Base-by-base conservation (phyloP, 2,888 invertebrate genomes). In the Sesia apiformis region DNA sequence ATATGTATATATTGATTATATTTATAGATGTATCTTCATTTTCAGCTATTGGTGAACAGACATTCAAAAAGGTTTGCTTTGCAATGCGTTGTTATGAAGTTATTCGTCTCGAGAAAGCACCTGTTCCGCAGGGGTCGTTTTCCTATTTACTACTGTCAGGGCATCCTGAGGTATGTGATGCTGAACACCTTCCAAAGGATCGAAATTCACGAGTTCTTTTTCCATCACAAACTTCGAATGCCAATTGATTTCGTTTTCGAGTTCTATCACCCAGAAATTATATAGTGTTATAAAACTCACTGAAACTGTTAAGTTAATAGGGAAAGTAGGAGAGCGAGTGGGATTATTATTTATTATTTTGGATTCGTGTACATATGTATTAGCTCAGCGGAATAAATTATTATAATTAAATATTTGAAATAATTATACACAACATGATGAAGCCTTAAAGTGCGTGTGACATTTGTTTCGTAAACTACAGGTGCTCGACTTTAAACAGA, bases 141-240 rank as follows among this genome's bases (percentile, higher is more conserved):
- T 0, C 84, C 82, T 0, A 8, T 84, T 4, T 81, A 81, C 63
- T 84, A 84, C 54, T 84, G 84, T 52, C 82, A 83, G 53, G 84
- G 84, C 3, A 53, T 57, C 3, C 54, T 75, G 0, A 56, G 53
- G 3, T 56, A 70, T 3, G 51, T 78, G 23, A 67, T 74, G 63
- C 59, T 76, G 46, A 58, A 70, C 42, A 70, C 76, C 0, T 66
- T 67, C 3, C 69, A 72, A 40, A 69, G 67, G 54, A 41, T 75
- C 0, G 71, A 78, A 4, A n/a, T 84, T 0, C 84, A 84, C 49
- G 84, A 84, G 56, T 78, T 82, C 57, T 84, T 68, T 59, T 53
- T 82, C 1, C 55, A 64, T 4, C 3, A 41, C 0, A 58, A 54
- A 3, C 52, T 81, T 1, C 60, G 64, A 4, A 52, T 81, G 53